Percentiles rank a stretch among this genome's conserved stretches.
phyloP scores from a whole-genome alignment of 2,888 invertebrate species.

The Oscheius myriophilus region DNA sequence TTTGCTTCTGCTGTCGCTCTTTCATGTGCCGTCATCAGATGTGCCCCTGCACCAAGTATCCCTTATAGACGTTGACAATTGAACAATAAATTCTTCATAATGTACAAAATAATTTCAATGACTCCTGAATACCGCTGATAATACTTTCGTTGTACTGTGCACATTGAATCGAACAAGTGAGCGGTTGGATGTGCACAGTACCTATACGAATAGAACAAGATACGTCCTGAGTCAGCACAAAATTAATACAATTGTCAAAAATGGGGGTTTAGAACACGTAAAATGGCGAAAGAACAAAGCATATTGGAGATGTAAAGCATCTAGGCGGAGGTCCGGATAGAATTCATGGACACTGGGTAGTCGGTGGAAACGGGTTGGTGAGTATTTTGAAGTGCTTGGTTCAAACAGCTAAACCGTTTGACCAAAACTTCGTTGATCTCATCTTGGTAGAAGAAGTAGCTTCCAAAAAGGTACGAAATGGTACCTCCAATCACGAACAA shows the following conservation, averaged over 20 bases:
- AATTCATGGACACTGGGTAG: conserved; percentile 12
- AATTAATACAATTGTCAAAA: not conserved
- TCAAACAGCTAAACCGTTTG: conserved; percentile 10
- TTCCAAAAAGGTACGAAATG: conserved; percentile 1
- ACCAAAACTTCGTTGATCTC: conserved; percentile 19
- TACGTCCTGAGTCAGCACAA: conserved; percentile 15
- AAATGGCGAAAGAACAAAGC: conserved; percentile 12
- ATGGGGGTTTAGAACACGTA: conserved; percentile 11
- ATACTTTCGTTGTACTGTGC: conserved; percentile 23
- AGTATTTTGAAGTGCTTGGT: not conserved
- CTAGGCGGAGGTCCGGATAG: not conserved
- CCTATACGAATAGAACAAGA: conserved; percentile 10
- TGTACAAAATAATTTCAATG: not conserved
- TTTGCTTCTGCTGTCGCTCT: conserved; percentile 57
- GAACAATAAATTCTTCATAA: not conserved
- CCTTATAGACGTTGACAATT: conserved; percentile 22
- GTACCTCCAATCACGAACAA: conserved; percentile 20
- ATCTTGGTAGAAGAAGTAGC: conserved; percentile 16
- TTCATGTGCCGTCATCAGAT: conserved; percentile 57
- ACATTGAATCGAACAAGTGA: not conserved
- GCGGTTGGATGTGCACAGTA: conserved; percentile 13
- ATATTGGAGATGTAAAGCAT: too few species aligned
- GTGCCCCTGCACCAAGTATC: conserved; percentile 56
- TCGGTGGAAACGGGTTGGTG: conserved; percentile 18
- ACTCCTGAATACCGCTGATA: conserved; percentile 24